Conservation (phyloP, 1,140 invertebrate genomes). For the Drosophila orosa region DNA sequence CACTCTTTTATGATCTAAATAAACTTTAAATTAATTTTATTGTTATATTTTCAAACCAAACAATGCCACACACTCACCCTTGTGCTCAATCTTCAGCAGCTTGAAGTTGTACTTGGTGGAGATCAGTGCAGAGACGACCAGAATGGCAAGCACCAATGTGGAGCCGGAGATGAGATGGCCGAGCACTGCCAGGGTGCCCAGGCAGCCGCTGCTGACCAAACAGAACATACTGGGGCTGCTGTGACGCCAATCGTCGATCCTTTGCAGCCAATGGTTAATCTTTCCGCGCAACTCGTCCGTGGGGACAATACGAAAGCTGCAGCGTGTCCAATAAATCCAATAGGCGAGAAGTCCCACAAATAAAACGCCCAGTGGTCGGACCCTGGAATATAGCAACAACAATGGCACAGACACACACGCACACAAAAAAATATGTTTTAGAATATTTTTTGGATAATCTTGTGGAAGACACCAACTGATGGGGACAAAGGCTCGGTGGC, state of each 20-base stretch:
- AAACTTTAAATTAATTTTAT: not conserved
- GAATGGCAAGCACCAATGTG: constrained; percentile 57
- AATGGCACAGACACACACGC: not conserved
- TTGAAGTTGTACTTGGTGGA: constrained; percentile 77
- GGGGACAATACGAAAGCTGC: constrained; percentile 68
- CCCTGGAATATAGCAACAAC: constrained; percentile 44
- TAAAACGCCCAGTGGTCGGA: constrained; percentile 72
- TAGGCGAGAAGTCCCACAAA: constrained; percentile 69
- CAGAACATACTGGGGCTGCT: constrained; percentile 74
- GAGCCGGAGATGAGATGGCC: constrained; percentile 78
- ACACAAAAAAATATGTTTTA: not conserved
- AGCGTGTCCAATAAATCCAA: constrained; percentile 79
- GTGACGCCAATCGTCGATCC: constrained; percentile 49
- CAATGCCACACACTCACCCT: constrained; percentile 44
- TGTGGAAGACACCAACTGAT: constrained; percentile 17
- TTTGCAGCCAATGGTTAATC: constrained; percentile 42
- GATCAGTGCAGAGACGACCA: constrained; percentile 68
- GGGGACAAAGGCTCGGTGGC: constrained; percentile 20
- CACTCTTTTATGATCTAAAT: not conserved
- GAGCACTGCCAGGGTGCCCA: constrained; percentile 66
- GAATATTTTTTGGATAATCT: not conserved
- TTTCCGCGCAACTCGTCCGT: constrained; percentile 69
- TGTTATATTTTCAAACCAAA: not conserved
- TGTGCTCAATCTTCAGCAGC: constrained; percentile 68
- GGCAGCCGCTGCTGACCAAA: constrained; percentile 52